Conservation (phyloP, 2,113 vertebrate genomes). For the Glaucomys volans region DNA sequence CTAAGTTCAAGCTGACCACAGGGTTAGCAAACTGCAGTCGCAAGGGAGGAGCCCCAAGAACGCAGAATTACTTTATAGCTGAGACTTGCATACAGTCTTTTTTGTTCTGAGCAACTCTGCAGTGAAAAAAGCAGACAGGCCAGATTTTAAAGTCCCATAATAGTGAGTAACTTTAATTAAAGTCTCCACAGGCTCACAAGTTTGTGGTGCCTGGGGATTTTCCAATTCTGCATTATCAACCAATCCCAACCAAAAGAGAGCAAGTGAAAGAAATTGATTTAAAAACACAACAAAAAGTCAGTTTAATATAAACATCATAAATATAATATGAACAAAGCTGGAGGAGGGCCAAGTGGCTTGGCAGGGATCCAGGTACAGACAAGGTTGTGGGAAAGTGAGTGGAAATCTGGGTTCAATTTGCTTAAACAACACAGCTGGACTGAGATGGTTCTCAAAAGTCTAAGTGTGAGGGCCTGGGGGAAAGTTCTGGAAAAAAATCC, state of each 20-base stretch:
- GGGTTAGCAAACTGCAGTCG: not conserved
- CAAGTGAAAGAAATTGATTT: slow-evolving; percentile 81
- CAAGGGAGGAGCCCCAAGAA: slow-evolving; percentile 25
- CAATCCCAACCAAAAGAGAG: slow-evolving; percentile 82
- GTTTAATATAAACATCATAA: slow-evolving; percentile 89
- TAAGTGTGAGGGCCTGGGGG: slow-evolving; percentile 37
- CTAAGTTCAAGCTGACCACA: slow-evolving; percentile 32
- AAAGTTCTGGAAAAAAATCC: slow-evolving; percentile 50
- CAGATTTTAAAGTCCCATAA: slow-evolving; percentile 77
- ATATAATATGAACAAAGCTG: slow-evolving; percentile 87
- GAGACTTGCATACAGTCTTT: slow-evolving; percentile 43
- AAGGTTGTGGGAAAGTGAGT: slow-evolving; percentile 81
- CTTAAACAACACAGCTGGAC: slow-evolving; percentile 66
- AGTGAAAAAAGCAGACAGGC: slow-evolving; percentile 75
- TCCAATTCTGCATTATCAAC: slow-evolving; percentile 81
- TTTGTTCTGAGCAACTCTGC: slow-evolving; percentile 68
- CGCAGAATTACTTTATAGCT: slow-evolving; percentile 54
- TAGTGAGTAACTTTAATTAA: slow-evolving; percentile 86
- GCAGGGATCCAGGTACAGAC: slow-evolving; percentile 81
- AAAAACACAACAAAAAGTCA: slow-evolving; percentile 86
- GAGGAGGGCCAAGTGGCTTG: slow-evolving; percentile 85
- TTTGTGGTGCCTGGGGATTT: slow-evolving; percentile 84
- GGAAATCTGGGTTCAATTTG: slow-evolving; percentile 78
- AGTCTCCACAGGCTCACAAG: slow-evolving; percentile 85
- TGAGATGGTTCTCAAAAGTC: not conserved